Evolutionary conservation across 2,888 invertebrate species (phyloP), one percentile per base, ranked within the genome.

Genomic region (Amorpha juglandis): DNA sequence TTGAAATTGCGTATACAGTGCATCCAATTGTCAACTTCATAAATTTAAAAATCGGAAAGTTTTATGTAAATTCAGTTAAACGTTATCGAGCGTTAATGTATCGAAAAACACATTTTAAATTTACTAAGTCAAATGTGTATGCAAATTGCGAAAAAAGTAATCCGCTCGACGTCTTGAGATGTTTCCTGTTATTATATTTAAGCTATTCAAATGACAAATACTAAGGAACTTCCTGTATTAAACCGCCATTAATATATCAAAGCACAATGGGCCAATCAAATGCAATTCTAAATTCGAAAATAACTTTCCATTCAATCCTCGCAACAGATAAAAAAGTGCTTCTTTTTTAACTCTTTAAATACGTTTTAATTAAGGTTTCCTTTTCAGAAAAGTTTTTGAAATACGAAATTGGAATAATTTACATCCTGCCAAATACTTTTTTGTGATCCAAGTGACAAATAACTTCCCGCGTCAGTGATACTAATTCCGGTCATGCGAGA

Each of bases 271-370:
- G 12, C 58, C 58, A 42, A 58, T 58, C 58, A 42, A 58, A 58
- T 58, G 42, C 58, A 58, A 55, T 64, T 64, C n/a, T 33, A 47
- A 55, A 64, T 42, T 64, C 21, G 33, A 64, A 64, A 55, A 35
- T 55, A 38, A 11, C 58, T 35, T 55, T 38, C 11, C 42, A 16
- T 19, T 53, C n/a, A 35, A 58, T 19, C 12, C 19, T 8, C 35
- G 52, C 52, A 21, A 58, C 6, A 42, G 11, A 42, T 19, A 19
- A 42, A 42, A 38, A 38, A 42, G 16, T 38, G 19, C 19, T 58
- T 6, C 38, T 38, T 58, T 58, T 58, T 58, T 42, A 51, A 51
- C 6, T 16, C 0, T 6, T 27, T 3, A 27, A 27, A 3, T 27
- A 0, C 50, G 19, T 27, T 33, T 2, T 52, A 42, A 42, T 42